Evolutionary conservation across 2,113 vertebrate species (phyloP).

Genomic region (Mystacornis crossleyi): DNA sequence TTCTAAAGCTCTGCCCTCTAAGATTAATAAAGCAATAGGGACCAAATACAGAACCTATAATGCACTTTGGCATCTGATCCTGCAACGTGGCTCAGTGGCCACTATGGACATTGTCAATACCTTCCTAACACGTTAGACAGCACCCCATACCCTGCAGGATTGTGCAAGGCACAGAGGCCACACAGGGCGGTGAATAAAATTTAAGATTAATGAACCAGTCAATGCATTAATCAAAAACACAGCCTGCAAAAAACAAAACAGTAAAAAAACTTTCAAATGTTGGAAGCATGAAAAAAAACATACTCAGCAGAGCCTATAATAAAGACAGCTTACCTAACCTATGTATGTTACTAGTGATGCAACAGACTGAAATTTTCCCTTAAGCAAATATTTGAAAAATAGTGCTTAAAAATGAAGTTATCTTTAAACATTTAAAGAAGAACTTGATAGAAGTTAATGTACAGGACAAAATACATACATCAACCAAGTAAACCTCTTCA

Average conservation of each 20-base stretch:
- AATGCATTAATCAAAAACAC: background rate
- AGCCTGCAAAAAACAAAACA: background rate
- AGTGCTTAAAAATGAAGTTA: background rate
- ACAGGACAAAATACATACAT: background rate
- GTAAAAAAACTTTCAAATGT: background rate
- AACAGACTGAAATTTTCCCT: background rate
- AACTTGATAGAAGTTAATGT: background rate
- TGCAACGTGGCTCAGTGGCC: fast-evolving
- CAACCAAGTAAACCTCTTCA: background rate
- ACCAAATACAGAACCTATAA: background rate
- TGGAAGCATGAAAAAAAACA: background rate
- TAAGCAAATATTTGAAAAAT: background rate
- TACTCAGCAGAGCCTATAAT: background rate
- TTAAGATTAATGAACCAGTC: background rate
- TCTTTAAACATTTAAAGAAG: background rate
- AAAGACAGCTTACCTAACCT: background rate
- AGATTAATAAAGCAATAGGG: background rate
- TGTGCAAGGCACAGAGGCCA: background rate
- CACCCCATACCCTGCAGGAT: background rate
- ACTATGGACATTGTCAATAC: background rate
- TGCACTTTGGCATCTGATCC: background rate
- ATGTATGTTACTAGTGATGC: background rate
- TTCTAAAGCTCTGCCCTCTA: background rate
- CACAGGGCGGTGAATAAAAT: background rate
- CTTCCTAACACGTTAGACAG: background rate